Evolutionary conservation across 2,888 invertebrate genomes (phyloP).

Genomic region (Chalcis sispes): DNA sequence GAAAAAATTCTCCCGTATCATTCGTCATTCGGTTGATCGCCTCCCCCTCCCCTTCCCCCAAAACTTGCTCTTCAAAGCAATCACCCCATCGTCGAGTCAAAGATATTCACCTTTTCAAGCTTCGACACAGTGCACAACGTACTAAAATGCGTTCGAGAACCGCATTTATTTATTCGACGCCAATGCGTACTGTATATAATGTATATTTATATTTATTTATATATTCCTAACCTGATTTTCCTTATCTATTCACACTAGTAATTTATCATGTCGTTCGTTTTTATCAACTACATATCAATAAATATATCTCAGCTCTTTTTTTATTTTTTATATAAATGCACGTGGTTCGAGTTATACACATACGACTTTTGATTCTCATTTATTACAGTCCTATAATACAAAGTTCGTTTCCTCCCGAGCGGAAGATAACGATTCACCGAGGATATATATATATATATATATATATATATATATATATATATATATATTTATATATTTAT

Average conservation of each 20-base stretch:
- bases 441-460: no score
- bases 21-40: constrained; percentile 15
- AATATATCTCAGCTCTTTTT: constrained; percentile 72
- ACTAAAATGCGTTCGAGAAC: constrained; percentile 32
- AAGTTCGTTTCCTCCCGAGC: constrained; percentile 2
- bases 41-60: not conserved
- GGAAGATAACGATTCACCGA: not conserved
- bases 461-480: no score
- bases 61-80: constrained; percentile 16
- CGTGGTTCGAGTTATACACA: constrained; percentile 59
- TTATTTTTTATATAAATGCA: constrained; percentile 65
- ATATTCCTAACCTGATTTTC: constrained; percentile 21
- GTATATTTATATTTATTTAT: constrained; percentile 17
- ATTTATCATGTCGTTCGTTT: constrained; percentile 40
- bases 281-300: constrained; percentile 60
- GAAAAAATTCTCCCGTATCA: no score
- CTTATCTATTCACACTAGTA: constrained; percentile 66
- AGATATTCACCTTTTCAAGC: constrained; percentile 51
- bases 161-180: constrained; percentile 19
- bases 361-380: constrained; percentile 53
- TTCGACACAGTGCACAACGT: constrained; percentile 40
- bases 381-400: constrained; percentile 54
- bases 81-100: constrained; percentile 40
- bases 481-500: no score
- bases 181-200: constrained; percentile 25